A percentile compares a stretch with the other conserved stretches of the same genome.
phyloP scores from a whole-genome alignment of 2,113 vertebrate genomes.

The Leptobrachium ailaonicum region DNA sequence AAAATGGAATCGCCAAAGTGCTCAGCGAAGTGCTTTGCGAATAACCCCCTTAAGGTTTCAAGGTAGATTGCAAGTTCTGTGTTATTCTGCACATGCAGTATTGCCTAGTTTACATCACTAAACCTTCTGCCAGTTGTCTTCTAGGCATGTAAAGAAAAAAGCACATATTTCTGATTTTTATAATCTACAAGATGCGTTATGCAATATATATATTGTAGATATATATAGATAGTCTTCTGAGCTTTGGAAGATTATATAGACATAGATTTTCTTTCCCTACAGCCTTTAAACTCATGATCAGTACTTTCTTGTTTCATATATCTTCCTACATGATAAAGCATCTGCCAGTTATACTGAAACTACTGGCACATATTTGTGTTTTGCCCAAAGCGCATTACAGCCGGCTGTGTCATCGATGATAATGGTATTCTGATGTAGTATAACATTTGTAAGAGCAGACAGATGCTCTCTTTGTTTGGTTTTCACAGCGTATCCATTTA shows the following conservation, averaged over 20 bases:
- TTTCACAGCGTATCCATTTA: slow-evolving; percentile 29
- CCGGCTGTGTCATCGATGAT: slow-evolving; percentile 56
- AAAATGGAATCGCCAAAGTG: too few species aligned
- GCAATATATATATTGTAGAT: neutral
- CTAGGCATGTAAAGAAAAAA: too few species aligned
- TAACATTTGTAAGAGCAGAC: slow-evolving; percentile 49
- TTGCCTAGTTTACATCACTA: too few species aligned
- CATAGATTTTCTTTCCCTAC: slow-evolving; percentile 36
- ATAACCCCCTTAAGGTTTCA: too few species aligned
- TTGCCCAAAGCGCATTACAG: slow-evolving; percentile 58
- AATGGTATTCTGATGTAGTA: slow-evolving; percentile 48
- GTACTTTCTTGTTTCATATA: slow-evolving; percentile 48
- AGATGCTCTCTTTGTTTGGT: slow-evolving; percentile 54
- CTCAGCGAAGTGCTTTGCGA: too few species aligned
- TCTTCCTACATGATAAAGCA: slow-evolving; percentile 53
- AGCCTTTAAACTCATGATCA: slow-evolving; percentile 39
- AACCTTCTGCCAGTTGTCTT: too few species aligned
- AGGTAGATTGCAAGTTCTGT: too few species aligned
- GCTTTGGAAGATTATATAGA: slow-evolving; percentile 13
- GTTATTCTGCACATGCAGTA: too few species aligned
- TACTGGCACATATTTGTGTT: slow-evolving; percentile 52
- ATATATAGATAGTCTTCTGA: neutral
- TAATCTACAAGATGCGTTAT: neutral
- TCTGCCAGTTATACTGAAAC: slow-evolving; percentile 47
- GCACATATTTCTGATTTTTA: neutral